Conservation (phyloP, 2,888 invertebrate species). For the Clivina fossor region DNA sequence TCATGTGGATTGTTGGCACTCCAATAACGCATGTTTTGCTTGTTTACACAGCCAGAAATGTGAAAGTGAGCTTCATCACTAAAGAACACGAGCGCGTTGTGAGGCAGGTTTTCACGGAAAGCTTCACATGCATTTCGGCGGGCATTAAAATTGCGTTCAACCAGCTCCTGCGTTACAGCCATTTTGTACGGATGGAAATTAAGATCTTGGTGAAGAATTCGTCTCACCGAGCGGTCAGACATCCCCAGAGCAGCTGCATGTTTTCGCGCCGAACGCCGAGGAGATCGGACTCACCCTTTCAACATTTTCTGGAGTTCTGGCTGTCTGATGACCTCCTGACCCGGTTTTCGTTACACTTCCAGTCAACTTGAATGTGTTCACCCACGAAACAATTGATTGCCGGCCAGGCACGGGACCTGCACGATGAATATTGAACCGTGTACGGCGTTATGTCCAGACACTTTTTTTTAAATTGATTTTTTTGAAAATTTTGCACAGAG, state of each 20-base stretch:
- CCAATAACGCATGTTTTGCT: constrained; percentile 33
- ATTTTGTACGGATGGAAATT: constrained; percentile 42
- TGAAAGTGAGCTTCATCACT: constrained; percentile 40
- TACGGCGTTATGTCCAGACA: too few species aligned
- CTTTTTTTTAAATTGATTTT: too few species aligned
- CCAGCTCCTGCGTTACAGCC: constrained; percentile 28
- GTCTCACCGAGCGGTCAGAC: constrained; percentile 36
- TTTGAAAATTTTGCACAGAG: too few species aligned
- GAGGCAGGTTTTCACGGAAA: constrained; percentile 37
- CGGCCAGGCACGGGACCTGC: constrained; percentile 19
- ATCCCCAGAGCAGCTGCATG: constrained; percentile 41
- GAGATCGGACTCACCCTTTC: constrained; percentile 33
- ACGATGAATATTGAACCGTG: constrained; percentile 19
- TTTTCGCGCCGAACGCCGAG: constrained; percentile 39
- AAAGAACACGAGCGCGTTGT: constrained; percentile 33
- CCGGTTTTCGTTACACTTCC: background rate
- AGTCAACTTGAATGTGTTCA: background rate
- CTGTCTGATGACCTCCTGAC: background rate
- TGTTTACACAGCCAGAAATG: constrained; percentile 25
- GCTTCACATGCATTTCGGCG: constrained; percentile 37
- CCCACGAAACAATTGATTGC: constrained; percentile 40
- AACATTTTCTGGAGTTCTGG: constrained; percentile 8
- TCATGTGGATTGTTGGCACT: constrained; percentile 36
- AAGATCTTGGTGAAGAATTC: constrained; percentile 41
- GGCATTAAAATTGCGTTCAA: constrained; percentile 37